phyloP scores from a whole-genome alignment of 1,140 invertebrate species.

The Steinernema khuongi region DNA sequence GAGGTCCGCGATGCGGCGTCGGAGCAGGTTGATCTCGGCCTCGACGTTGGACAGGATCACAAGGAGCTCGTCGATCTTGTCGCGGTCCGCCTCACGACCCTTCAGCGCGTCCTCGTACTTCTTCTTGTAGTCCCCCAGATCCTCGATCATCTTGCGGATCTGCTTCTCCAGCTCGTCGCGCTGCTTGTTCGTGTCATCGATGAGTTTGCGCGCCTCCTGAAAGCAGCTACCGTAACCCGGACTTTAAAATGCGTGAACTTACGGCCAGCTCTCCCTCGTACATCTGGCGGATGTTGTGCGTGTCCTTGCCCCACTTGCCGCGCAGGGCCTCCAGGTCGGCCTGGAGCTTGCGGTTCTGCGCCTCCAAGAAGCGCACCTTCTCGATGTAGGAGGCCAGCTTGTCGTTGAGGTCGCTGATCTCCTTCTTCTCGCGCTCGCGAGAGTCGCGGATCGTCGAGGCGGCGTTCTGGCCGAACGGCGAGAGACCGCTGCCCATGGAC shows the following conservation, averaged over 20 bases:
- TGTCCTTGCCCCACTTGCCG: constrained; percentile 62
- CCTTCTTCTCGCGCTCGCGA: constrained; percentile 62
- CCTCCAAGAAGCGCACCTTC: constrained; percentile 62
- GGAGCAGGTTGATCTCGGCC: constrained; percentile 44
- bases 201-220: constrained; percentile 43
- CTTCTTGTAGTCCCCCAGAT: constrained; percentile 38
- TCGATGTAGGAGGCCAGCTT: constrained; percentile 63
- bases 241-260: neutral
- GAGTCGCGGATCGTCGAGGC: constrained; percentile 59
- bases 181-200: constrained; percentile 42
- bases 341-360: constrained; percentile 61
- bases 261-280: constrained; percentile 61
- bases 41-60: constrained; percentile 39
- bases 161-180: constrained; percentile 36
- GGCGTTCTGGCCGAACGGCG: constrained; percentile 53
- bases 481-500: constrained; percentile 35
- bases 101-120: constrained; percentile 44
- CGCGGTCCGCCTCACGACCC: constrained; percentile 39
- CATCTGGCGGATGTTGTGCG: constrained; percentile 60
- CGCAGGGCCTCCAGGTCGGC: constrained; percentile 60
- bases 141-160: constrained; percentile 38
- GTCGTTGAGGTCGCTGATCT: constrained; percentile 62
- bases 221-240: neutral
- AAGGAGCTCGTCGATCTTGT: constrained; percentile 43
- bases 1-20: constrained; percentile 40